Conservation (phyloP, 53 echinoderm and acorn worm species). For the Holothuria leucospilota region DNA sequence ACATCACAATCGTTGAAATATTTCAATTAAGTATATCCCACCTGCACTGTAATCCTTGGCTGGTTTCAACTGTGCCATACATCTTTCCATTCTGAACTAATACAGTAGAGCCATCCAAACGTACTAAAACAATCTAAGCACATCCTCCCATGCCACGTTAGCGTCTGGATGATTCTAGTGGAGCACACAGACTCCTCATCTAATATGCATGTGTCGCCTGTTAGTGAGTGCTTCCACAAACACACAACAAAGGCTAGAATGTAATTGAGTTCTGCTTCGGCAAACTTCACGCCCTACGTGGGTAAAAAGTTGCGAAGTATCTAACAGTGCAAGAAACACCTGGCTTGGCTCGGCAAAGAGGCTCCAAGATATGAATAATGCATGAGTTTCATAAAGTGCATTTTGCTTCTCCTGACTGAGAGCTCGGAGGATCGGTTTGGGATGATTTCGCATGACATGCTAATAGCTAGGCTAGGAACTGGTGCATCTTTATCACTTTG, state of each 20-base stretch:
- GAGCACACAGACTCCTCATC: conserved; percentile 29
- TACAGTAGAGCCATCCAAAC: conserved; percentile 12
- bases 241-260: neutral
- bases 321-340: conserved; percentile 38
- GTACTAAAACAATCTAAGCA: neutral
- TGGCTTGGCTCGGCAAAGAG: conserved; percentile 40
- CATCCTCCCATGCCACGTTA: conserved; percentile 8
- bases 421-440: conserved; percentile 20
- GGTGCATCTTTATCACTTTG: conserved; percentile 17
- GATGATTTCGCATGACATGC: conserved; percentile 3
- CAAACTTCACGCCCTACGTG: conserved; percentile 31
- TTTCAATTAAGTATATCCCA: neutral
- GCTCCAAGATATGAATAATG: conserved; percentile 18
- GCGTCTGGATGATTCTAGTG: conserved; percentile 4
- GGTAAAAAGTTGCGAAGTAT: conserved; percentile 6
- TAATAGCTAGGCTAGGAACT: conserved; percentile 13
- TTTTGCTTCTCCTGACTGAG: conserved; percentile 11
- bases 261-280: conserved; percentile 38
- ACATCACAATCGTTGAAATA: no score
- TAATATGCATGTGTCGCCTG: conserved; percentile 23
- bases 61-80: conserved; percentile 36
- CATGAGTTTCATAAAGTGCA: conserved; percentile 28
- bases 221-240: conserved; percentile 17
- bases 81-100: conserved; percentile 41
- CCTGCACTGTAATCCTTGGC: conserved; percentile 34